A percentile compares a stretch with the other conserved stretches of the same genome.
Evolutionary conservation across 2,113 vertebrate species (phyloP).

Genomic region (Callaeas wilsoni): DNA sequence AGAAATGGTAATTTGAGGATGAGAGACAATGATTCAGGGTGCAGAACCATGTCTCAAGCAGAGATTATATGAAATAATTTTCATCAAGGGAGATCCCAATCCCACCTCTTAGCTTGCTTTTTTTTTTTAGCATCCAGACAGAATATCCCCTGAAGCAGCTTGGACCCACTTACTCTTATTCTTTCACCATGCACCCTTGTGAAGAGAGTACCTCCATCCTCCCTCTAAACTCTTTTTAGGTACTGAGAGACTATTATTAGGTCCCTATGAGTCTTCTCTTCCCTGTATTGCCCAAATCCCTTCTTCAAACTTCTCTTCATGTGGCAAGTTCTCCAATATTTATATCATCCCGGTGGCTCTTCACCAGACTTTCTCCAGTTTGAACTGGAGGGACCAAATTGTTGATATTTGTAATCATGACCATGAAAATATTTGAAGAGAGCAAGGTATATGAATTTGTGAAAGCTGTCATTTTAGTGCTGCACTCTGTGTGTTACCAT

Average conservation of each 20-base stretch:
- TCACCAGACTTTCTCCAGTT: neutral
- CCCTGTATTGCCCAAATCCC: neutral
- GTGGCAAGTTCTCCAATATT: neutral
- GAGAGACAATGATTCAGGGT: neutral
- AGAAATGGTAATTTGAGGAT: neutral
- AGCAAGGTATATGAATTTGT: neutral
- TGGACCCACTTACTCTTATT: neutral
- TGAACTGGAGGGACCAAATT: neutral
- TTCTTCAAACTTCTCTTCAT: neutral
- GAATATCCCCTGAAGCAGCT: neutral
- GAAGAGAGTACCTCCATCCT: neutral
- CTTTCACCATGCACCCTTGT: neutral
- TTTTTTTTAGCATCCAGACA: neutral
- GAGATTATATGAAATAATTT: neutral
- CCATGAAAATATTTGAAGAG: neutral
- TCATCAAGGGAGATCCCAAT: neutral
- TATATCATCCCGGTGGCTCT: neutral
- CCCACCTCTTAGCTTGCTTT: neutral
- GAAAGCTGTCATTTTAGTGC: neutral
- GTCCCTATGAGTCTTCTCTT: neutral
- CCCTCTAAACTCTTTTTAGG: neutral
- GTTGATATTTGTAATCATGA: neutral
- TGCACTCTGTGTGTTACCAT: neutral
- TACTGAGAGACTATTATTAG: neutral
- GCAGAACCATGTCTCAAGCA: neutral